Conservation (phyloP, 2,888 invertebrate genomes). For the Drosophila histrio region DNA sequence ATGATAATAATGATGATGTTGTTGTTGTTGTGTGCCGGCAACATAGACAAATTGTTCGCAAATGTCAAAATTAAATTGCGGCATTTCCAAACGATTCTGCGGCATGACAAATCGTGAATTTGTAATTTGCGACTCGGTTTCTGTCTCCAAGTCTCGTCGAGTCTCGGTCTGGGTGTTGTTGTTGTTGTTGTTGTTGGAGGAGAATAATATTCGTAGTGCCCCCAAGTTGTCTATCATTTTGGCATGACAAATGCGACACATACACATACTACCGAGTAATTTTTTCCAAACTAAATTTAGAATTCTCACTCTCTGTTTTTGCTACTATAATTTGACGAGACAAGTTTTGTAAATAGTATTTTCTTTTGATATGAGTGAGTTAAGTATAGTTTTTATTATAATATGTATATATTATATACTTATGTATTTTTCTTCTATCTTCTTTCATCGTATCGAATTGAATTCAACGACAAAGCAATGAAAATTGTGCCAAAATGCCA, state of each 20-base stretch:
- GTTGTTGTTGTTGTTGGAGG: too few relatives aligned
- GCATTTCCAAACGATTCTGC: constrained; percentile 65
- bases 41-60: constrained; percentile 67
- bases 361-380: constrained; percentile 15
- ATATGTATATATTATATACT: too few relatives aligned
- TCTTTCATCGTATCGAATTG: constrained; percentile 35
- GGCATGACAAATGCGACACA: constrained; percentile 22
- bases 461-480: constrained; percentile 26
- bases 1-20: constrained; percentile 19
- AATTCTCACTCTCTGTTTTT: constrained; percentile 30
- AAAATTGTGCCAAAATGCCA: constrained; percentile 70
- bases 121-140: constrained; percentile 64
- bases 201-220: background rate
- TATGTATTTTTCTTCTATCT: constrained; percentile 24
- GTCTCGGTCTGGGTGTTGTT: background rate
- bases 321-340: constrained; percentile 40
- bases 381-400: constrained; percentile 30
- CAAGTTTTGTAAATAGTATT: constrained; percentile 37
- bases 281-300: constrained; percentile 57
- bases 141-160: background rate
- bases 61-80: constrained; percentile 65
- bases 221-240: constrained; percentile 39
- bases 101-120: constrained; percentile 67
- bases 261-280: constrained; percentile 29
- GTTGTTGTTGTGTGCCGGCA: constrained; percentile 18